phyloP scores from a whole-genome alignment of 2,113 vertebrate genomes.

The Hassar affinis region DNA sequence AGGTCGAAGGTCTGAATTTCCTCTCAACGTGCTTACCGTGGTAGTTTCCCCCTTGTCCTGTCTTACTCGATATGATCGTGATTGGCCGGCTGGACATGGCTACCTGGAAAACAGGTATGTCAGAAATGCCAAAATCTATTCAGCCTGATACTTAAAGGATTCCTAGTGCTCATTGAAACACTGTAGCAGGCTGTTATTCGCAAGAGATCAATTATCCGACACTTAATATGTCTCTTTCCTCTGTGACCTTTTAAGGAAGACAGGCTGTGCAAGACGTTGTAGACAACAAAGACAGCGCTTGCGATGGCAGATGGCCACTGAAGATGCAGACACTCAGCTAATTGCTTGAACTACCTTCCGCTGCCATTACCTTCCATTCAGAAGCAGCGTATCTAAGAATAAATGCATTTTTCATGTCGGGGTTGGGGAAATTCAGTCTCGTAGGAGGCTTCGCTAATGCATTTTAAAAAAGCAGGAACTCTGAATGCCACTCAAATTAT shows the following conservation, averaged over 20 bases:
- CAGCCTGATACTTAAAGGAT: neutral
- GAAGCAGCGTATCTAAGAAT: constrained; percentile 10
- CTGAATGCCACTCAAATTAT: constrained; percentile 30
- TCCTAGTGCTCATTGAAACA: neutral
- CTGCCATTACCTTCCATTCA: constrained; percentile 30
- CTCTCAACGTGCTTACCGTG: constrained; percentile 53
- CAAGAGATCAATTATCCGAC: constrained; percentile 34
- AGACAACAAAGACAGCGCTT: constrained; percentile 17
- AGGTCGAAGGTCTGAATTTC: neutral
- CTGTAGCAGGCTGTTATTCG: constrained; percentile 14
- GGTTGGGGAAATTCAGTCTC: constrained; percentile 23
- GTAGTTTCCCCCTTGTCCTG: constrained; percentile 41
- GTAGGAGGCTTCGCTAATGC: constrained; percentile 23
- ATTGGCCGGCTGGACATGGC: constrained; percentile 64
- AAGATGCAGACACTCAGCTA: neutral
- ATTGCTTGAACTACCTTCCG: constrained; percentile 27
- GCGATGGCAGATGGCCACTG: constrained; percentile 5
- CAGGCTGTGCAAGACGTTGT: constrained; percentile 19
- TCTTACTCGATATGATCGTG: constrained; percentile 54
- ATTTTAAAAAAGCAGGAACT: constrained; percentile 23
- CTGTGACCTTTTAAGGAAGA: constrained; percentile 20
- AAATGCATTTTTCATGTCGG: constrained; percentile 37
- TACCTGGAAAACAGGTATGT: constrained; percentile 25
- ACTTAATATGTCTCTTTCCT: constrained; percentile 25
- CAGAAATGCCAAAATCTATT: neutral